These are phyloP conservation scores for Orthonevra nobilis DNA, from an alignment of 2,888 invertebrate genomes.

Conservation along the genomic window DNA sequence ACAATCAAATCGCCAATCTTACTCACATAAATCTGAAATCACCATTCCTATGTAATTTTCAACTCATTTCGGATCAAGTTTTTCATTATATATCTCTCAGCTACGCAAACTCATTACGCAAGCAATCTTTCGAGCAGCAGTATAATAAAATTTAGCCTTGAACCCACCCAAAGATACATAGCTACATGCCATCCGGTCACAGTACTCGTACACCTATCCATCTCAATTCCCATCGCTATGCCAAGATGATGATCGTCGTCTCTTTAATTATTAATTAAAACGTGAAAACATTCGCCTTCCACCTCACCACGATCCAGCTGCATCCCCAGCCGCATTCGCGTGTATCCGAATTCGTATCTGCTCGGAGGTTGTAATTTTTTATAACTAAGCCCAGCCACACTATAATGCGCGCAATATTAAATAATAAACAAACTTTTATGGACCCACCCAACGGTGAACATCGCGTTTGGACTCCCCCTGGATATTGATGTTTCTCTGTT, in stretches of 20 bases:
- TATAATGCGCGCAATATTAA: slow-evolving; percentile 55
- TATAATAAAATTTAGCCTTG: slow-evolving; percentile 32
- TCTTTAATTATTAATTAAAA: slow-evolving; percentile 56
- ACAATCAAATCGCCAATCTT: too few species aligned
- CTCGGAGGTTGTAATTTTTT: slow-evolving; percentile 32
- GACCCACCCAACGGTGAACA: slow-evolving; percentile 32
- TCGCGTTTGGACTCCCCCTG: slow-evolving; percentile 20
- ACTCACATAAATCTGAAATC: too few species aligned
- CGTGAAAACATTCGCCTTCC: slow-evolving; percentile 28
- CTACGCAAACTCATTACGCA: too few species aligned
- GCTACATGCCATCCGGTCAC: slow-evolving; percentile 31
- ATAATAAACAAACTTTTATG: slow-evolving; percentile 57
- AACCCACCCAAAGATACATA: slow-evolving; percentile 21
- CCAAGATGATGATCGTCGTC: slow-evolving; percentile 11
- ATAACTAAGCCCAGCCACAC: slow-evolving; percentile 37
- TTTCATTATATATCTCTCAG: too few species aligned
- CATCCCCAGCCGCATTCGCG: not conserved
- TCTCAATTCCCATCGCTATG: slow-evolving; percentile 17
- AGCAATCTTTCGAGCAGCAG: not conserved
- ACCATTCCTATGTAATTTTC: too few species aligned
- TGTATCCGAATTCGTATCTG: too few species aligned
- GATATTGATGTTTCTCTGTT: slow-evolving; percentile 29
- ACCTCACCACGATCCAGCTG: not conserved
- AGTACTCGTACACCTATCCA: not conserved
- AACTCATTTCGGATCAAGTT: too few species aligned